A percentile compares a stretch with the other conserved stretches of the same genome.
Conservation (phyloP, 1,140 invertebrate genomes). For the Orius laevigatus region DNA sequence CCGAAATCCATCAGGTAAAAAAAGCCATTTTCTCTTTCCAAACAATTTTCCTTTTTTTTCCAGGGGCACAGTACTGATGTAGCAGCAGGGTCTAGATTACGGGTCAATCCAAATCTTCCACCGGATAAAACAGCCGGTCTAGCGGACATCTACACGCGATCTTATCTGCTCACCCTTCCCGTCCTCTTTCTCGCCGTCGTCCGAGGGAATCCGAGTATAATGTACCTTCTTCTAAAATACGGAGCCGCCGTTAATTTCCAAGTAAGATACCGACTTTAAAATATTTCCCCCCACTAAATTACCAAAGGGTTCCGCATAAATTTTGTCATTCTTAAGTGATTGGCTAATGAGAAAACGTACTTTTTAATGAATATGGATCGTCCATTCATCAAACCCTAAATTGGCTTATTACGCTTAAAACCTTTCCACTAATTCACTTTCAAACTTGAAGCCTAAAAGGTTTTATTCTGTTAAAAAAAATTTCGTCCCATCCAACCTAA, state of each 20-base stretch:
- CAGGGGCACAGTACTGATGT: conserved; percentile 18
- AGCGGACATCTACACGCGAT: conserved; percentile 29
- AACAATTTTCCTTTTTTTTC: neutral
- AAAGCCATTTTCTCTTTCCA: neutral
- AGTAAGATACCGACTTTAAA: conserved; percentile 22
- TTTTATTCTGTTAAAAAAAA: too few species aligned
- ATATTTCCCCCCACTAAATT: neutral
- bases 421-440: too few species aligned
- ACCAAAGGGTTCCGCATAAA: conserved; percentile 1
- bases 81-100: conserved; percentile 20
- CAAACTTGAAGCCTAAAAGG: too few species aligned
- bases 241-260: conserved; percentile 33
- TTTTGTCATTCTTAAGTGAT: too few species aligned
- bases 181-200: conserved; percentile 37
- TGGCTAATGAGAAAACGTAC: too few species aligned
- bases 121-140: conserved; percentile 25
- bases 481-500: too few species aligned
- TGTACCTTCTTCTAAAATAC: conserved; percentile 35
- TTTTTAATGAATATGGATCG: too few species aligned
- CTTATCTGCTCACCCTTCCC: conserved; percentile 34
- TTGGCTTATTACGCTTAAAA: too few species aligned
- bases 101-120: conserved; percentile 23
- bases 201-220: conserved; percentile 30
- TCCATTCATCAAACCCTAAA: too few species aligned
- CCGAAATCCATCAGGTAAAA: conserved; percentile 7